A percentile compares a stretch with the other conserved stretches of the same genome.
Conservation (phyloP, 1,140 invertebrate genomes). For the Anastrepha ludens region DNA sequence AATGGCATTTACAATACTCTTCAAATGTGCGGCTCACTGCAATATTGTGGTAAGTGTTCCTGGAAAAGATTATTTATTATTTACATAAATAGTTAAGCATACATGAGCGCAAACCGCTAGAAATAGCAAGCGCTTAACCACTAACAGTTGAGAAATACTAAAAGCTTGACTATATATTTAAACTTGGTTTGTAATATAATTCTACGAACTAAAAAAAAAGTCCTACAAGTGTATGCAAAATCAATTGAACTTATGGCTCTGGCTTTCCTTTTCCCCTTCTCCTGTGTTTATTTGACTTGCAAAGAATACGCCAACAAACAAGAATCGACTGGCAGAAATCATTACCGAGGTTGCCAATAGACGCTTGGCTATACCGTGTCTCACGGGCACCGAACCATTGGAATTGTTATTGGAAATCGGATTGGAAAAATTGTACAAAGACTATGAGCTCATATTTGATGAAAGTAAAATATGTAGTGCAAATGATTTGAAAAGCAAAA, state of each 20-base stretch:
- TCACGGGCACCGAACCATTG: slow-evolving; percentile 69
- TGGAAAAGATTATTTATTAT: neutral
- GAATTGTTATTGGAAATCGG: slow-evolving; percentile 73
- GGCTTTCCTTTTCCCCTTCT: neutral
- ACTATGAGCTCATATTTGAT: slow-evolving; percentile 71
- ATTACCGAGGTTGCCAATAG: slow-evolving; percentile 70
- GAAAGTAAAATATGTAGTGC: slow-evolving; percentile 71
- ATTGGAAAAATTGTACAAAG: slow-evolving; percentile 70
- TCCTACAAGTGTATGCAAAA: neutral
- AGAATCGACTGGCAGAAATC: slow-evolving; percentile 71
- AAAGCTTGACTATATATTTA: too few species aligned
- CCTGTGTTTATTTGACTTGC: neutral
- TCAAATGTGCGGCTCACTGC: slow-evolving; percentile 69
- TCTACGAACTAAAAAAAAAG: too few species aligned
- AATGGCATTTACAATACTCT: slow-evolving; percentile 67
- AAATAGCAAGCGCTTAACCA: too few species aligned
- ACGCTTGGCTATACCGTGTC: slow-evolving; percentile 69
- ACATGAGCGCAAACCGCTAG: too few species aligned
- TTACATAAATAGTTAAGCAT: too few species aligned
- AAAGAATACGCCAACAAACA: slow-evolving; percentile 72
- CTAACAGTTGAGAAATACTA: too few species aligned
- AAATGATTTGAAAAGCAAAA: slow-evolving; percentile 61
- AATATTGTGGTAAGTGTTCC: slow-evolving; percentile 68
- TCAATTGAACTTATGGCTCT: neutral
- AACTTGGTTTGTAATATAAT: too few species aligned